Base-by-base conservation (phyloP, 2,797 vertebrate genomes). In the Micropoecilia bifurca region DNA sequence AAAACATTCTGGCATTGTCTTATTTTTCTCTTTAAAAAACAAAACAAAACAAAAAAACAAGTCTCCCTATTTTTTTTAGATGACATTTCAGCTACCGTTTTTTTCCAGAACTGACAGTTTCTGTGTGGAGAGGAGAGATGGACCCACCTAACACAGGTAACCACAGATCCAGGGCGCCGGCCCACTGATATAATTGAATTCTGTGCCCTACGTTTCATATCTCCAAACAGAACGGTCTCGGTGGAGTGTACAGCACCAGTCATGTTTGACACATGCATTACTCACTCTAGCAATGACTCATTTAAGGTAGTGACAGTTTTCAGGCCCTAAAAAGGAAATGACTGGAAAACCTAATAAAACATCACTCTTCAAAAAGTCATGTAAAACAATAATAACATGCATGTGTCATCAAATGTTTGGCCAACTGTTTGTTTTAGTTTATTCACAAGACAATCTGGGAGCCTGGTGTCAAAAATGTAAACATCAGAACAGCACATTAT, bases 261-360 rank as follows among this genome's bases (percentile, higher is more conserved):
- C 36, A 41, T 68, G 63, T 68, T 68, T 68, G 63, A 12, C 63
- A 39, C 63, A 41, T 25, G 63, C 63, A 68, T 68, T 68, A 41
- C 36, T 68, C 63, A 41, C 22, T 68, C 36, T 6, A 22, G 63
- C 36, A 41, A 20, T 68, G 33, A 68, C 36, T 68, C 36, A 68
- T 5, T 41, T 68, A 68, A 41, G 20, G 63, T 41, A 68, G 36
- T 68, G 61, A 68, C 3, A 22, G 18, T 22, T 68, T 68, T 41
- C 63, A 41, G 20, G n/a, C 8, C 18, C 36, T 41, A 1, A 66
- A 39, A 66, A 25, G 36, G 36, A 68, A 68, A 68, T 41, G 36
- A 41, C 63, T 41, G 63, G 8, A 41, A 43, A 68, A 41, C 63
- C 63, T 41, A 36, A 68, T 68, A 22, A 68, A 39, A 68, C 63